These are phyloP conservation scores for Aurelia sp. DNA, from an alignment of 30 jellyfish, hydroid and myxozoan species.

Conservation along the genomic window DNA sequence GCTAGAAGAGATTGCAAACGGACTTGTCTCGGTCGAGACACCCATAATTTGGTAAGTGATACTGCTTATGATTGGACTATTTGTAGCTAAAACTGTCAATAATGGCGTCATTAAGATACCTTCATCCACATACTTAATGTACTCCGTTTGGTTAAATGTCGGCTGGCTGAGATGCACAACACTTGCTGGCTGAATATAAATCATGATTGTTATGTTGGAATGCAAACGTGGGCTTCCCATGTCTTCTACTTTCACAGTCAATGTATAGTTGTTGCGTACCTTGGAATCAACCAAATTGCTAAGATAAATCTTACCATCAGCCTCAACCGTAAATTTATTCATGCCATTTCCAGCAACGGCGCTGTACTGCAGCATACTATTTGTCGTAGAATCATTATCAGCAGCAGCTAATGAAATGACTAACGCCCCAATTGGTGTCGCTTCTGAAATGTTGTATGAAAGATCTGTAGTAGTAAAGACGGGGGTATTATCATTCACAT, in stretches of 20 bases:
- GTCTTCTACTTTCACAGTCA: constrained; percentile 69
- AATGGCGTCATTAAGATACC: constrained; percentile 19
- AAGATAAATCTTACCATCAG: constrained; percentile 71
- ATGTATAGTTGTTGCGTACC: constrained; percentile 40
- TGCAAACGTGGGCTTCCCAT: constrained; percentile 61
- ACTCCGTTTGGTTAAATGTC: constrained; percentile 48
- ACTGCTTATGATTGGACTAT: constrained; percentile 12
- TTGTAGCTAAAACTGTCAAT: constrained; percentile 46
- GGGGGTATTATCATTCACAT: constrained; percentile 89
- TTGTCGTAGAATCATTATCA: constrained; percentile 75
- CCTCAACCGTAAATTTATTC: constrained; percentile 61
- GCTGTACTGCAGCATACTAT: constrained; percentile 57
- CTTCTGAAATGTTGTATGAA: constrained; percentile 74
- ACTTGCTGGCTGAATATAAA: constrained; percentile 65
- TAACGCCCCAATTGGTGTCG: constrained; percentile 77
- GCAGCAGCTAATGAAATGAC: constrained; percentile 73
- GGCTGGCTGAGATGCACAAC: constrained; percentile 67
- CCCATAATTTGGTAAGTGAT: constrained; percentile 40
- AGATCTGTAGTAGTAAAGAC: constrained; percentile 33
- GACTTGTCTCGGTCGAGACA: constrained; percentile 46
- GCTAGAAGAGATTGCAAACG: constrained; percentile 41
- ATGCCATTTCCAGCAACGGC: constrained; percentile 70
- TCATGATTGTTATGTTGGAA: constrained; percentile 43
- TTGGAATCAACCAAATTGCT: constrained; percentile 42
- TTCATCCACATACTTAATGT: constrained; percentile 65